These are phyloP conservation scores for Siderastrea radians DNA, from an alignment of 92 coral and sea anemone genomes.

Conservation along the genomic window DNA sequence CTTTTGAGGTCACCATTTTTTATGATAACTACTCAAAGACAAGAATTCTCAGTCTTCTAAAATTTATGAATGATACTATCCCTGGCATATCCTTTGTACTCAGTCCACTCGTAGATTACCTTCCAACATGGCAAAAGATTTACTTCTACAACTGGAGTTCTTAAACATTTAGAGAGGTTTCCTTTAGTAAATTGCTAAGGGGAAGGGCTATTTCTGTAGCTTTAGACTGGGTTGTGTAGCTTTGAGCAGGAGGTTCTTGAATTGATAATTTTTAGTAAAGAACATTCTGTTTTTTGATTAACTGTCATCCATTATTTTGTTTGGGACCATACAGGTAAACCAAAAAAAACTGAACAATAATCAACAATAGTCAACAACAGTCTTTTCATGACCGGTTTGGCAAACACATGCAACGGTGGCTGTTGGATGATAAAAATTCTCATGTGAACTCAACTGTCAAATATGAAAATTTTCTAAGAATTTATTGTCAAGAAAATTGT, in stretches of 20 bases:
- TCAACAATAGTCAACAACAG: no score
- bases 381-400: neutral
- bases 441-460: no score
- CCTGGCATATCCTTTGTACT: constrained; percentile 88
- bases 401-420: no score
- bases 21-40: constrained; percentile 90
- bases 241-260: no score
- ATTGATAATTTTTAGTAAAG: no score
- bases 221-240: no score
- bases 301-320: no score
- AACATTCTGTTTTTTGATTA: no score
- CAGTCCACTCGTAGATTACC: constrained; percentile 88
- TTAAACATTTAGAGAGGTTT: neutral
- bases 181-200: neutral
- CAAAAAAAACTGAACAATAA: neutral
- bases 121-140: constrained; percentile 98
- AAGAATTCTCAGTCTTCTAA: constrained; percentile 76
- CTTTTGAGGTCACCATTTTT: constrained; percentile 95
- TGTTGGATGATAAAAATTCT: no score
- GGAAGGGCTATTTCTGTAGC: neutral
- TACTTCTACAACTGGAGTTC: constrained; percentile 95
- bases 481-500: no score
- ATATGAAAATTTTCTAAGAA: no score
- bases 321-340: no score
- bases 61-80: constrained; percentile 74